A percentile compares a stretch with the other conserved stretches of the same genome.
Evolutionary conservation across 2,888 invertebrate genomes (phyloP).

Genomic region (Cephus rjabovi): DNA sequence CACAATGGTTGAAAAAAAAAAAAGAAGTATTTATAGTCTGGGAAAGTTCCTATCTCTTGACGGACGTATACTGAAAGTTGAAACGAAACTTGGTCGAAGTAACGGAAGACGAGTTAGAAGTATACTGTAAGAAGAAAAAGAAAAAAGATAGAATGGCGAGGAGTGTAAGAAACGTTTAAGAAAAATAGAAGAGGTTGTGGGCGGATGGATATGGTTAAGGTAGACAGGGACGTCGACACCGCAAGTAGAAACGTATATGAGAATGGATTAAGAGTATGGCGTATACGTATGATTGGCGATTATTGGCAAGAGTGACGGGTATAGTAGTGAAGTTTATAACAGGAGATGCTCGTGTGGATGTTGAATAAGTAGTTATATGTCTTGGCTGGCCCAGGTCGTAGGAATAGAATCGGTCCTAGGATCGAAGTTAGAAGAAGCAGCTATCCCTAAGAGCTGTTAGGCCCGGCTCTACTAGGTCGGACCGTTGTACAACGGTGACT

Average conservation of each 20-base stretch:
- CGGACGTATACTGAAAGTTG: slow-evolving; percentile 20
- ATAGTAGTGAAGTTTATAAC: background rate
- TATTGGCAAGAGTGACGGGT: background rate
- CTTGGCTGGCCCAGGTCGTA: slow-evolving; percentile 4
- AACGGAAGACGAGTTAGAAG: background rate
- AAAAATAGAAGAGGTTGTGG: background rate
- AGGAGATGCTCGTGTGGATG: background rate
- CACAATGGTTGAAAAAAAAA: background rate
- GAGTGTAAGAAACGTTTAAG: background rate
- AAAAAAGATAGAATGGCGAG: background rate
- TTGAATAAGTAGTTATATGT: background rate
- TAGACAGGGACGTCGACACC: background rate
- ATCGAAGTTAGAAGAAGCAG: slow-evolving; percentile 30
- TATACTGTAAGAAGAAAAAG: background rate
- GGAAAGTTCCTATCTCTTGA: slow-evolving; percentile 17
- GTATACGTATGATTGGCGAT: background rate
- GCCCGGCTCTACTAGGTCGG: slow-evolving; percentile 60
- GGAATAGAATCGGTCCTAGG: background rate
- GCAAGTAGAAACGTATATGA: background rate
- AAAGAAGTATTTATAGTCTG: background rate
- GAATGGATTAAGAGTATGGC: background rate
- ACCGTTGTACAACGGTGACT: slow-evolving; percentile 70
- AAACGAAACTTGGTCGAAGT: slow-evolving; percentile 11
- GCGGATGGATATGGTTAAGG: background rate
- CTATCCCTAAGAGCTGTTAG: slow-evolving; percentile 36